Conservation (phyloP, 2,113 vertebrate genomes). For the Acanthisitta chloris region DNA sequence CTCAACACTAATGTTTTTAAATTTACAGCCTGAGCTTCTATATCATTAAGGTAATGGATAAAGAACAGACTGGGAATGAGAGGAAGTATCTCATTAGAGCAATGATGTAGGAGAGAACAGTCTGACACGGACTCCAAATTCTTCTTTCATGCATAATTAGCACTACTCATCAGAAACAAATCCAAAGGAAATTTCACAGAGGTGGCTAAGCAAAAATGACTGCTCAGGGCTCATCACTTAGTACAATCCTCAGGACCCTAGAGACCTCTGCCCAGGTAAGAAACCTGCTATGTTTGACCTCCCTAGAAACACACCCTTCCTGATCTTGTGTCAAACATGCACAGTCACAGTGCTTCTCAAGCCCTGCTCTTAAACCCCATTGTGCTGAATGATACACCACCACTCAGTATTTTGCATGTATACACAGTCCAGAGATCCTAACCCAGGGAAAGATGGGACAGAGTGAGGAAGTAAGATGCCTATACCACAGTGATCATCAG, state of each 20-base stretch:
- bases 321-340: neutral
- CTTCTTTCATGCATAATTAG: neutral
- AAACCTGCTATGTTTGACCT: neutral
- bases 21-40: neutral
- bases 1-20: neutral
- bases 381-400: neutral
- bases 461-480: neutral
- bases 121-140: neutral
- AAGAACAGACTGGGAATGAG: neutral
- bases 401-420: neutral
- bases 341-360: neutral
- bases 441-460: neutral
- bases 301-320: neutral
- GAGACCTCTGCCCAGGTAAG: neutral
- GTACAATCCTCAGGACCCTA: neutral
- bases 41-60: neutral
- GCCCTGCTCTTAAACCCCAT: neutral
- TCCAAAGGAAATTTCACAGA: neutral
- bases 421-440: neutral
- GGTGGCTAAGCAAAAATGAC: neutral
- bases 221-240: neutral
- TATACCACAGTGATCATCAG: neutral
- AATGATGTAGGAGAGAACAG: neutral
- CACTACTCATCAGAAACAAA: neutral
- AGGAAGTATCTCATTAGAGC: constrained; percentile 24